A percentile compares a stretch with the other conserved stretches of the same genome.
phyloP scores from a whole-genome alignment of 2,113 vertebrate species.

The Pavo muticus region DNA sequence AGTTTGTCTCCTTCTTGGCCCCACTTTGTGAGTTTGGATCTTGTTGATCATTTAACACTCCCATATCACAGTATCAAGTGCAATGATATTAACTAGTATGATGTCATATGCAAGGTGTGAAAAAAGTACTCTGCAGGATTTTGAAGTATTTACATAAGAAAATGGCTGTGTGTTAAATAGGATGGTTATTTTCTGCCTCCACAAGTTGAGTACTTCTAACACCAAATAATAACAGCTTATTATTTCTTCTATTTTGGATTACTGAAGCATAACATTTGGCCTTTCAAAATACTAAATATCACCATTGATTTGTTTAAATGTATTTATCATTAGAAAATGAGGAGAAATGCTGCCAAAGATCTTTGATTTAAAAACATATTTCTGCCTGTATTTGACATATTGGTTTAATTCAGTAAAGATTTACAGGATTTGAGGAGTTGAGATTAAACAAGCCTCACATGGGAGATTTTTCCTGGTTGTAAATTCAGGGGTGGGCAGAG shows the following conservation, averaged over 20 bases:
- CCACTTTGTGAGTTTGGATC: neutral
- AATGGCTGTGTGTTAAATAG: neutral
- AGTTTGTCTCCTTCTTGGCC: neutral
- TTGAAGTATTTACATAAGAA: neutral
- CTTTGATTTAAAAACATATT: neutral
- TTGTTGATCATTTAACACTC: neutral
- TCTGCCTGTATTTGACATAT: neutral
- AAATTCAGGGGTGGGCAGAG: neutral
- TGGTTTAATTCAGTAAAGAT: neutral
- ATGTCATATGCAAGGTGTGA: neutral
- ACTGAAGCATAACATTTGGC: neutral
- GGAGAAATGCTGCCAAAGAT: neutral
- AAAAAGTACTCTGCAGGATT: neutral
- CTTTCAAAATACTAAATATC: neutral
- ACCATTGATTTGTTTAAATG: neutral
- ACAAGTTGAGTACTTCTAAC: neutral
- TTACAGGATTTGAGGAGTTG: neutral
- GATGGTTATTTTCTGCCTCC: neutral
- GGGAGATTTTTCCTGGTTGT: neutral
- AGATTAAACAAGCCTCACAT: neutral
- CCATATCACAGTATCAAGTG: neutral
- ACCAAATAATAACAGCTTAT: neutral
- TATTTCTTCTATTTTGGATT: neutral
- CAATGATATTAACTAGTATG: neutral
- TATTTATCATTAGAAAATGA: neutral